A percentile compares a stretch with the other conserved stretches of the same genome.
phyloP scores from a whole-genome alignment of 1,140 invertebrate species.

The Paracyclopina nana region DNA sequence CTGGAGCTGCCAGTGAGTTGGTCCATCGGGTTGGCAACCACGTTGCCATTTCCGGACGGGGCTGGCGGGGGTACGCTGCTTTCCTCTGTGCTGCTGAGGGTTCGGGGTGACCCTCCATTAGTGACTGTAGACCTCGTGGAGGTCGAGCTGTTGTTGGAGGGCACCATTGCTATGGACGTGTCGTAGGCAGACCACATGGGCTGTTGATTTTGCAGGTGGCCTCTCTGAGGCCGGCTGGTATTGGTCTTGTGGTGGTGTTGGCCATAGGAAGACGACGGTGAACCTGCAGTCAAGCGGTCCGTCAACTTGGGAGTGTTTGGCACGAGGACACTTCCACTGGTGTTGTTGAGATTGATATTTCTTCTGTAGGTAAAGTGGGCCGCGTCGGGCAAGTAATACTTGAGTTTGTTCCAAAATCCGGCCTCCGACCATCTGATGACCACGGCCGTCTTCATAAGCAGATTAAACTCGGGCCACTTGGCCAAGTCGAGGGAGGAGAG shows the following conservation, averaged over 20 bases:
- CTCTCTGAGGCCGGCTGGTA: too few species aligned
- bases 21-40: constrained; percentile 2
- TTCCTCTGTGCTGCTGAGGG: not conserved
- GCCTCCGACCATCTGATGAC: constrained; percentile 75
- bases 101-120: constrained; percentile 6
- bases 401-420: constrained; percentile 81
- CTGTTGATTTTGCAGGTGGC: too few species aligned
- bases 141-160: constrained; percentile 9
- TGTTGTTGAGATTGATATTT: not conserved
- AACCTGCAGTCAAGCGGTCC: not conserved
- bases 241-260: too few species aligned
- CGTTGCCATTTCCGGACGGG: too few species aligned
- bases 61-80: too few species aligned
- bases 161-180: not conserved
- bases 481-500: constrained; percentile 64
- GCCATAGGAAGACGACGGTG: not conserved
- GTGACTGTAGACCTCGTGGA: constrained; percentile 6
- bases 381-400: constrained; percentile 66
- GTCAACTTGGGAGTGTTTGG: too few species aligned
- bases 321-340: not conserved
- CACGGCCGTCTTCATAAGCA: constrained; percentile 52
- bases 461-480: constrained; percentile 62
- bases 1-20: too few species aligned
- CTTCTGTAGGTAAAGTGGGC: constrained; percentile 19
- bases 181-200: too few species aligned